These are phyloP conservation scores for Umimayanthus kanabou DNA, from an alignment of 92 coral and sea anemone species.

Conservation along the genomic window DNA sequence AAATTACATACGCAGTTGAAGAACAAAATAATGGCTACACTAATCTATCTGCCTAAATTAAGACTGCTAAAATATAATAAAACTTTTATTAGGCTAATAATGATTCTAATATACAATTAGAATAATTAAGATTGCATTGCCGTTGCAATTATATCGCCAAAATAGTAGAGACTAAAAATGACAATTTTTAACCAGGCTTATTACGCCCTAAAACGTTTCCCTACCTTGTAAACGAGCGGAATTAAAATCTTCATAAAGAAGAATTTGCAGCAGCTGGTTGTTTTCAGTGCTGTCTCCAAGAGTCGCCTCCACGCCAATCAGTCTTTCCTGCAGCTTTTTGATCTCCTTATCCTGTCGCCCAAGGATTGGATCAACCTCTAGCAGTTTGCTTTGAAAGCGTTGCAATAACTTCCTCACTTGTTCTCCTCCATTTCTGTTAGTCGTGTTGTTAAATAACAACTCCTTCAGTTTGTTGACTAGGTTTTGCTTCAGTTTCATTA, in stretches of 20 bases:
- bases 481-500: constrained; percentile 56
- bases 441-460: constrained; percentile 70
- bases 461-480: constrained; percentile 52
- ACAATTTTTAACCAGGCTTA: no score
- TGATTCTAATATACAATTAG: no score
- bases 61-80: no score
- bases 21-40: no score
- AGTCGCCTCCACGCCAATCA: constrained; percentile 79
- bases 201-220: no score
- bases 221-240: constrained; percentile 31
- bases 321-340: constrained; percentile 48
- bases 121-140: no score
- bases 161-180: no score
- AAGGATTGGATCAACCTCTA: constrained; percentile 57
- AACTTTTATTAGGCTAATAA: no score
- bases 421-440: constrained; percentile 64
- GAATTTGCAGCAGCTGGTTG: constrained; percentile 66
- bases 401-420: constrained; percentile 59
- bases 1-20: no score
- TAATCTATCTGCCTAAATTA: no score
- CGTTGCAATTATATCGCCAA: no score
- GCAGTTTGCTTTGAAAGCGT: constrained; percentile 45
- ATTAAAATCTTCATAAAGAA: constrained; percentile 57
- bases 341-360: constrained; percentile 63
- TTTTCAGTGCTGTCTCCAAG: constrained; percentile 85